Conservation (phyloP, 2,888 invertebrate species). For the Conomelus anceps region DNA sequence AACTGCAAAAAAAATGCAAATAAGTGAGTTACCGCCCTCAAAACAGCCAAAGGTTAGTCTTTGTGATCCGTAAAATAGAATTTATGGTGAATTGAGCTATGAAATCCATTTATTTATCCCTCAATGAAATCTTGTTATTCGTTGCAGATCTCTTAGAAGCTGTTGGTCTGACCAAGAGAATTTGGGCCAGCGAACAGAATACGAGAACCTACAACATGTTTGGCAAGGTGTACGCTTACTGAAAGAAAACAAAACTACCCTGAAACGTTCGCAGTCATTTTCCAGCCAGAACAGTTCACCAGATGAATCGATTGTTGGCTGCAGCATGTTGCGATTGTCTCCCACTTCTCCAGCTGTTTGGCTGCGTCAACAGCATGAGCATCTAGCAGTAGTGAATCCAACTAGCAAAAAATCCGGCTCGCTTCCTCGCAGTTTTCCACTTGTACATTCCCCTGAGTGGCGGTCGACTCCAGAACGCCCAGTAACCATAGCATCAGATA, state of each 20-base stretch:
- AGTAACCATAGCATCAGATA: slow-evolving; percentile 64
- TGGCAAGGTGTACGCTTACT: slow-evolving; percentile 29
- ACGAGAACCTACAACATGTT: slow-evolving; percentile 32
- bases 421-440: slow-evolving; percentile 69
- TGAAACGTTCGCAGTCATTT: slow-evolving; percentile 40
- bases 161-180: slow-evolving; percentile 2
- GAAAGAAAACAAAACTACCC: slow-evolving; percentile 25
- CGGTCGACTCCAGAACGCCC: slow-evolving; percentile 55
- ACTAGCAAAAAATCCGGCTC: slow-evolving; percentile 67
- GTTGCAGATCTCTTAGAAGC: not conserved
- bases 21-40: no score
- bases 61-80: not conserved
- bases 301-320: slow-evolving; percentile 28
- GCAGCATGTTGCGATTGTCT: slow-evolving; percentile 30
- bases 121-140: not conserved
- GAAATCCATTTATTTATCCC: not conserved
- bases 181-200: slow-evolving; percentile 25
- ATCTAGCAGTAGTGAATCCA: slow-evolving; percentile 49
- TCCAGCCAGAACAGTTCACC: slow-evolving; percentile 35
- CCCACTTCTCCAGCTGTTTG: slow-evolving; percentile 63
- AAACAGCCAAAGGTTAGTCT: not conserved
- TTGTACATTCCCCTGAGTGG: slow-evolving; percentile 40
- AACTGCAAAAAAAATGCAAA: no score
- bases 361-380: slow-evolving; percentile 63
- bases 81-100: not conserved